phyloP scores from a whole-genome alignment of 1,140 invertebrate genomes.

The Frieseomelitta varia region DNA sequence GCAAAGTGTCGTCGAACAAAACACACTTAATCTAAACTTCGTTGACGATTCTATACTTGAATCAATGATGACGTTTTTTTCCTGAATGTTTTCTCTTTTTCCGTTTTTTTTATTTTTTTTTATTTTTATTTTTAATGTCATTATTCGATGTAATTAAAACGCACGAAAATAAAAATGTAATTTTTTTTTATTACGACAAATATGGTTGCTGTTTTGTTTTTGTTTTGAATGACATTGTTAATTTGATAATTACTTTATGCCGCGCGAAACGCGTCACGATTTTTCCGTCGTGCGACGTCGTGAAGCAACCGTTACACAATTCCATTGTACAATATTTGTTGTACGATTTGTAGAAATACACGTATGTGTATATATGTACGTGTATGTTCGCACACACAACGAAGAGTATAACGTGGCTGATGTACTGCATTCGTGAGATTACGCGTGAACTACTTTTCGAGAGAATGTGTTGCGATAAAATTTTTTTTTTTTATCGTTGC shows the following conservation, averaged over 20 bases:
- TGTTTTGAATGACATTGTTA: not conserved
- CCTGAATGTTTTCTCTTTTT: not conserved
- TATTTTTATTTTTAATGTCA: too few relatives aligned
- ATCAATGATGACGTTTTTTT: not conserved
- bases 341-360: slow-evolving; percentile 51
- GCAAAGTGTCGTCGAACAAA: not conserved
- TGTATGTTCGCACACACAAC: slow-evolving; percentile 1
- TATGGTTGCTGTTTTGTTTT: not conserved
- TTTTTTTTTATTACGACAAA: not conserved
- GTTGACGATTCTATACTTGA: not conserved
- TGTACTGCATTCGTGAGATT: slow-evolving; percentile 64
- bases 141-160: not conserved
- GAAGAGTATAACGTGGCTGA: slow-evolving; percentile 18
- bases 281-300: slow-evolving; percentile 42
- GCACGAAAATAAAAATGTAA: not conserved
- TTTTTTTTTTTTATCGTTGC: slow-evolving; percentile 6
- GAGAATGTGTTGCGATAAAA: slow-evolving; percentile 47
- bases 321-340: slow-evolving; percentile 61
- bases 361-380: not conserved
- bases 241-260: slow-evolving; percentile 15
- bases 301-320: slow-evolving; percentile 56
- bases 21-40: not conserved
- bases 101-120: too few relatives aligned
- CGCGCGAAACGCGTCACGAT: slow-evolving; percentile 30
- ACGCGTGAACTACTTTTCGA: slow-evolving; percentile 61